Conservation (phyloP, 2,113 vertebrate genomes). For the Galeopterus variegatus region DNA sequence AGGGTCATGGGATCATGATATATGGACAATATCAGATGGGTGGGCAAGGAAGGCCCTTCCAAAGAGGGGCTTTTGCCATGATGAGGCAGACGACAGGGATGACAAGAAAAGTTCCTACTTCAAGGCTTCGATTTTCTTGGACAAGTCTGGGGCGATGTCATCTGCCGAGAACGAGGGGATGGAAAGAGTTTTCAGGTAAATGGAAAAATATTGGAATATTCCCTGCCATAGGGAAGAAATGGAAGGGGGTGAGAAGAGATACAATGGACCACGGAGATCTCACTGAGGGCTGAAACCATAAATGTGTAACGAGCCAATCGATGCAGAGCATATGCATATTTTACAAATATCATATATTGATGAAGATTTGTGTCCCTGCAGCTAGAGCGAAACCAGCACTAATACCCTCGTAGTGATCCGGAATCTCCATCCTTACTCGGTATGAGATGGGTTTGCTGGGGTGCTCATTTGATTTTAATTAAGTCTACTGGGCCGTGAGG, state of each 20-base stretch:
- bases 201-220: background rate
- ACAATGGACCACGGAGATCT: background rate
- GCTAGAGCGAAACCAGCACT: constrained; percentile 76
- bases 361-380: constrained; percentile 65
- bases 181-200: constrained; percentile 3
- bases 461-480: constrained; percentile 79
- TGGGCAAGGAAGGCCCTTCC: background rate
- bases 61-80: background rate
- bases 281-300: background rate
- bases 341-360: constrained; percentile 61
- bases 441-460: constrained; percentile 25
- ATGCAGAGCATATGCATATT: background rate
- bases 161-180: background rate
- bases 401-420: constrained; percentile 67
- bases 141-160: background rate
- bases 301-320: background rate
- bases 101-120: background rate
- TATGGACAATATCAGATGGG: too few species aligned
- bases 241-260: background rate
- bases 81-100: background rate
- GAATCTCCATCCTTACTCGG: constrained; percentile 71
- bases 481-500: constrained; percentile 75
- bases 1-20: too few species aligned
- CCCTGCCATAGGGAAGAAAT: background rate
- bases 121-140: background rate